Evolutionary conservation across 2,888 invertebrate genomes (phyloP), one percentile per base, ranked within the genome.

Genomic region (Chloroclystis v-ata): DNA sequence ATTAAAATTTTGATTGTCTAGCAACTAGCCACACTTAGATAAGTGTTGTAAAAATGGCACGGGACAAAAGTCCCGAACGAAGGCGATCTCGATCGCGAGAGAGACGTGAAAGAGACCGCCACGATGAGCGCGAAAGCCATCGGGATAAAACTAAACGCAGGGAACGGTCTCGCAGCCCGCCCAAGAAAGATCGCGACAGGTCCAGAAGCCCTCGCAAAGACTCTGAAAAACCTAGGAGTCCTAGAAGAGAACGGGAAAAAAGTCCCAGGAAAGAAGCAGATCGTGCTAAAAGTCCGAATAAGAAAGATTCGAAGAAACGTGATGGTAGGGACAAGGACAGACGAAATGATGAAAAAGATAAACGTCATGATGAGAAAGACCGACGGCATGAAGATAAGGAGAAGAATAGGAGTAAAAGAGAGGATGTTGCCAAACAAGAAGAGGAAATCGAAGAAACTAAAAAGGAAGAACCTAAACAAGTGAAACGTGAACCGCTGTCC

Each of bases 401-500:
- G 0, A 82, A 72, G 56, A 81, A 71, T 48, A 87, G 82, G 43
- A 63, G 57, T 51, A 79, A 70, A 45, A 81, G 75, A 42, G 81
- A 82, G 1, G 81, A 78, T 1, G 72, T 72, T 5, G 63, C 54
- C 32, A 78, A 70, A 57, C 69, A 72, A 13, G 78, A 82, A 9
- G 85, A 85, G 1, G 84, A 89, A 43, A 69, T 74, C n/a, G 61
- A 68, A 28, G 74, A 79, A 10, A 72, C 69, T 13, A 74, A 77
- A 14, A 80, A 83, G 41, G 83, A 85, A 20, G 65, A 65, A 10
- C 13, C 46, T 2, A 89, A 78, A 56, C 70, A 65, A 4, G 61
- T 69, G 11, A 88, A 71, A 79, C 88, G 75, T 39, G 98, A 98
- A 71, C 99, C 99, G 0, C 82, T 99, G 10, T 99, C 99, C 4